Evolutionary conservation across 2,113 vertebrate species (phyloP).

Genomic region (Scophthalmus maximus): DNA sequence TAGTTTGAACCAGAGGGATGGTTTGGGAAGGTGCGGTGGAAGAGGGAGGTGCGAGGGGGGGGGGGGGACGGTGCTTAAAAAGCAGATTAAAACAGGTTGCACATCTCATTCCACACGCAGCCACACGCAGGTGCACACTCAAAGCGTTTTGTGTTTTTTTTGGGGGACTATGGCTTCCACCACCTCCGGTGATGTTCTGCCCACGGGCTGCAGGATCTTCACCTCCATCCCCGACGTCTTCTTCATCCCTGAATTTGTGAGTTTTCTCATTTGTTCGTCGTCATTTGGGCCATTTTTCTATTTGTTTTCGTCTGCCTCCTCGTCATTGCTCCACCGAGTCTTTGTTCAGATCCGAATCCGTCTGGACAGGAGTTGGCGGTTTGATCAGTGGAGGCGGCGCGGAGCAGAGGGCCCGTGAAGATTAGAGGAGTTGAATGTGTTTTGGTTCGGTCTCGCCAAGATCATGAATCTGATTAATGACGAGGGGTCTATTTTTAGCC

Average conservation of each 20-base stretch:
- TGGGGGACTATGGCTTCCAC: constrained; percentile 80
- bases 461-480: neutral
- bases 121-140: neutral
- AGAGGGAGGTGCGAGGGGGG: constrained; percentile 41
- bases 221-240: constrained; percentile 77
- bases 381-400: constrained; percentile 14
- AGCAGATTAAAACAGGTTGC: constrained; percentile 37
- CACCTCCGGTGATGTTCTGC: constrained; percentile 58
- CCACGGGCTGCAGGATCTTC: constrained; percentile 74
- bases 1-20: constrained; percentile 23
- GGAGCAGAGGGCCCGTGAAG: neutral
- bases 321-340: neutral
- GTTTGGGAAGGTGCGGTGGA: constrained; percentile 48
- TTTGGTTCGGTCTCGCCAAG: neutral
- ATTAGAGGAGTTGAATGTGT: neutral
- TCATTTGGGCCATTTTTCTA: too few relatives aligned
- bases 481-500: too few relatives aligned
- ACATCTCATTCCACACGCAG: constrained; percentile 33
- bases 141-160: neutral
- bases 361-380: too few relatives aligned
- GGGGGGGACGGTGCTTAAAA: constrained; percentile 49
- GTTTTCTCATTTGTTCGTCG: constrained; percentile 46
- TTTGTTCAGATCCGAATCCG: constrained; percentile 12
- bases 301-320: neutral
- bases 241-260: constrained; percentile 83